Percentiles rank a stretch among this genome's conserved stretches.
These are phyloP conservation scores for Prosopocoilus inquinatus DNA, from an alignment of 2,888 invertebrate genomes.

Conservation along the genomic window DNA sequence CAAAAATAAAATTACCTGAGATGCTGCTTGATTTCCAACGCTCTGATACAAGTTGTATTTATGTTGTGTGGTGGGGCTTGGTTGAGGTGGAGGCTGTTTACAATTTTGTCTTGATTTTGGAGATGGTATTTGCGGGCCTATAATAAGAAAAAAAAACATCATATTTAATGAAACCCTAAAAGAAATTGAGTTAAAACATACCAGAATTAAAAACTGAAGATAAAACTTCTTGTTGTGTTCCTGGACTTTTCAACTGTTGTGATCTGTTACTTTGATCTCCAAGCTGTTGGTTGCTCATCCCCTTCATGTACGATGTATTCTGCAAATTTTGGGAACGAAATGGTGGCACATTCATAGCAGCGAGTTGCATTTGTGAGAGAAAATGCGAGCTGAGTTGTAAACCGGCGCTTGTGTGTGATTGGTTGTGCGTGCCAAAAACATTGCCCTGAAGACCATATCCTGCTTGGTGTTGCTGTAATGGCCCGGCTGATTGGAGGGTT, in stretches of 20 bases:
- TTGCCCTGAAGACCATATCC: slow-evolving; percentile 54
- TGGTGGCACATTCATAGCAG: slow-evolving; percentile 61
- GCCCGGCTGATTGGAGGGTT: slow-evolving; percentile 47
- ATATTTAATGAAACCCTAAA: slow-evolving; percentile 1
- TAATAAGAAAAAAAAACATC: slow-evolving; percentile 17
- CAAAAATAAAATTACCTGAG: slow-evolving; percentile 40
- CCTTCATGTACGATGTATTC: slow-evolving; percentile 49
- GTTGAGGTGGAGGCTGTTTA: slow-evolving; percentile 57
- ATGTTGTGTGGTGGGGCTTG: slow-evolving; percentile 56
- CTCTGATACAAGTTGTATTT: slow-evolving; percentile 56
- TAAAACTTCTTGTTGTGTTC: slow-evolving; percentile 52
- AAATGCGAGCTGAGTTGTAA: slow-evolving; percentile 54
- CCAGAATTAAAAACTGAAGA: slow-evolving; percentile 59
- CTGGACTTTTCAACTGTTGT: slow-evolving; percentile 61
- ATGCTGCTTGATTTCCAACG: slow-evolving; percentile 52
- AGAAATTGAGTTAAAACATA: slow-evolving; percentile 28
- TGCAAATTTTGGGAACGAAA: slow-evolving; percentile 62
- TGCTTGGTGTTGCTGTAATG: slow-evolving; percentile 47
- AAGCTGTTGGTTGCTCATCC: slow-evolving; percentile 43
- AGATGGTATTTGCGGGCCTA: slow-evolving; percentile 57
- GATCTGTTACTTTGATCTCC: slow-evolving; percentile 43
- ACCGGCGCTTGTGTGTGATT: slow-evolving; percentile 51
- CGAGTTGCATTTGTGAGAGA: slow-evolving; percentile 64
- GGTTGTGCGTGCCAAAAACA: slow-evolving; percentile 51
- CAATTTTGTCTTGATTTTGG: slow-evolving; percentile 56